Conservation (phyloP, 2,888 invertebrate species). For the Nymphalis c-album region DNA sequence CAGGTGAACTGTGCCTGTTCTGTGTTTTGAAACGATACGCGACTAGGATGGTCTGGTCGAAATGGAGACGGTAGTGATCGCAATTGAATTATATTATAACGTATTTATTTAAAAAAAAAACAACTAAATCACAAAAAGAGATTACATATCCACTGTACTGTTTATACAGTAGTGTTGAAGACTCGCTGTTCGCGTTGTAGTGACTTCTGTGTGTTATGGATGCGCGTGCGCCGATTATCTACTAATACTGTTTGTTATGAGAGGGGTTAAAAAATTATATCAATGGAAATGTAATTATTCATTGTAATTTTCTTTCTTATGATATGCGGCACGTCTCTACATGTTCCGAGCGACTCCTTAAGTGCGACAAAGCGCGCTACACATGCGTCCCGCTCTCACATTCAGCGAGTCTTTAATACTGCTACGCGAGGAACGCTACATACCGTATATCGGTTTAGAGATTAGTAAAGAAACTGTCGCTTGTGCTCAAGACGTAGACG, state of each 20-base stretch:
- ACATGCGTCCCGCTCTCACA: too few species aligned
- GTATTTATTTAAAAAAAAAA: conserved; percentile 29
- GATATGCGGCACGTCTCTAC: too few species aligned
- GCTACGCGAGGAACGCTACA: conserved; percentile 61
- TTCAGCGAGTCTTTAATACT: too few species aligned
- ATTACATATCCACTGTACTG: conserved; percentile 75
- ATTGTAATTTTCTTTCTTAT: too few species aligned
- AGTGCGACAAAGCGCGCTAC: too few species aligned
- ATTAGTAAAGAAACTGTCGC: conserved; percentile 41
- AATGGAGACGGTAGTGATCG: conserved; percentile 61
- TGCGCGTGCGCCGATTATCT: too few species aligned
- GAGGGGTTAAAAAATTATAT: too few species aligned
- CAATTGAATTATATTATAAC: conserved; percentile 59
- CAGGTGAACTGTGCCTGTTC: conserved; percentile 65
- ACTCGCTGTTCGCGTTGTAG: too few species aligned
- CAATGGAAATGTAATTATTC: too few species aligned
- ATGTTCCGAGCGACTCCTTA: too few species aligned
- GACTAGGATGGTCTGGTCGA: conserved; percentile 64
- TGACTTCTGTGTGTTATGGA: too few species aligned
- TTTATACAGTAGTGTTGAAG: background rate
- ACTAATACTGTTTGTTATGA: too few species aligned
- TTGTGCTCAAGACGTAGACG: conserved; percentile 58
- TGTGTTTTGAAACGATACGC: conserved; percentile 56
- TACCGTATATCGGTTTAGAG: conserved; percentile 31
- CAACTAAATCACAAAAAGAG: conserved; percentile 51